These are phyloP conservation scores for Epinotia demarniana DNA, from an alignment of 2,888 invertebrate species.

Conservation along the genomic window DNA sequence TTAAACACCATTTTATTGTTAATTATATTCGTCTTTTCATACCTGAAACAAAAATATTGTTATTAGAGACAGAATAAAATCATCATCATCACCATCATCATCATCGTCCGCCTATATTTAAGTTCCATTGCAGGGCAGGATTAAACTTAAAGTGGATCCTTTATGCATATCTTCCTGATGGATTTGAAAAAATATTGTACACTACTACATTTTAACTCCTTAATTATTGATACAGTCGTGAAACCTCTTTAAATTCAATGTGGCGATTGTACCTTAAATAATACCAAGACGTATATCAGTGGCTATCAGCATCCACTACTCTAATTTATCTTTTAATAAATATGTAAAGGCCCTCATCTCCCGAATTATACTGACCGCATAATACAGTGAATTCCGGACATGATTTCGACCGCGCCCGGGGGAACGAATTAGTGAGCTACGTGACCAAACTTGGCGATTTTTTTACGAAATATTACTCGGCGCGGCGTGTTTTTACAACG, in stretches of 20 bases:
- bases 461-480: constrained; percentile 62
- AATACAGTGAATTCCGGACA: constrained; percentile 73
- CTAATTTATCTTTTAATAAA: constrained; percentile 58
- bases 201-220: too few species aligned
- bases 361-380: constrained; percentile 67
- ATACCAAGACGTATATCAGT: constrained; percentile 7
- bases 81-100: background rate
- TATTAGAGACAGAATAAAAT: background rate
- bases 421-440: constrained; percentile 78
- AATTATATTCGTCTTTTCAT: background rate
- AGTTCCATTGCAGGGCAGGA: too few species aligned
- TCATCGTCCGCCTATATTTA: too few species aligned
- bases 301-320: constrained; percentile 35
- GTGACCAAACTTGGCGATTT: constrained; percentile 77
- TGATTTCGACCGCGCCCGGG: constrained; percentile 69
- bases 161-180: too few species aligned
- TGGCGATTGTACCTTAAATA: background rate
- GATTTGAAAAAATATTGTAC: too few species aligned
- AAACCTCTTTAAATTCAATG: too few species aligned
- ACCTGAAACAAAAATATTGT: constrained; percentile 12
- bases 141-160: too few species aligned
- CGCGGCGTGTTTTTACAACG: constrained; percentile 73
- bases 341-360: constrained; percentile 59
- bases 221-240: too few species aligned
- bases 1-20: background rate